Percentiles rank a stretch among this genome's conserved stretches.
Conservation (phyloP, 2,113 vertebrate species). For the Alosa alosa region DNA sequence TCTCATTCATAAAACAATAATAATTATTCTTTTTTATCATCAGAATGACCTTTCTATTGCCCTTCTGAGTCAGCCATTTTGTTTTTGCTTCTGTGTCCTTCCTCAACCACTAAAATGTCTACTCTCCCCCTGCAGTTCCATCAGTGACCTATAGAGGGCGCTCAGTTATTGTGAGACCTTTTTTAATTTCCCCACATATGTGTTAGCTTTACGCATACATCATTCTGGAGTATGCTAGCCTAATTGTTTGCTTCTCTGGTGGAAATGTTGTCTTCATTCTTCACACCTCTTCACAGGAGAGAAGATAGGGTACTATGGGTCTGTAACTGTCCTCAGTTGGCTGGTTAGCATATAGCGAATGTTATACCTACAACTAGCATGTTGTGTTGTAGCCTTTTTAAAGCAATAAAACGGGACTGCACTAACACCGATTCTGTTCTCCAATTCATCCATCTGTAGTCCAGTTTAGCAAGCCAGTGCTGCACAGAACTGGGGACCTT, state of each 20-base stretch:
- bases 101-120: slow-evolving; percentile 53
- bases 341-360: not conserved
- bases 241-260: not conserved
- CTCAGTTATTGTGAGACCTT: not conserved
- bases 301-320: not conserved
- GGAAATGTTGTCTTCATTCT: not conserved
- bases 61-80: slow-evolving; percentile 70
- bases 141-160: slow-evolving; percentile 57
- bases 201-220: not conserved
- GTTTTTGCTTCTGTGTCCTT: slow-evolving; percentile 44
- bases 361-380: not conserved
- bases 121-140: slow-evolving; percentile 56
- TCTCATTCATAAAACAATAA: not conserved
- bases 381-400: not conserved
- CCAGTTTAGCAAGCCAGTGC: not conserved
- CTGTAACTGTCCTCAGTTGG: not conserved
- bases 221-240: not conserved
- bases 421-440: not conserved
- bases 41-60: not conserved
- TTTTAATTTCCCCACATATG: not conserved
- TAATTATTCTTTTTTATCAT: not conserved
- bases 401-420: not conserved
- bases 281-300: not conserved
- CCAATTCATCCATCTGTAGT: not conserved
- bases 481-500: not conserved